A percentile compares a stretch with the other conserved stretches of the same genome.
These are phyloP conservation scores for Idris sp. DNA, from an alignment of 1,140 invertebrate genomes.

Conservation along the genomic window DNA sequence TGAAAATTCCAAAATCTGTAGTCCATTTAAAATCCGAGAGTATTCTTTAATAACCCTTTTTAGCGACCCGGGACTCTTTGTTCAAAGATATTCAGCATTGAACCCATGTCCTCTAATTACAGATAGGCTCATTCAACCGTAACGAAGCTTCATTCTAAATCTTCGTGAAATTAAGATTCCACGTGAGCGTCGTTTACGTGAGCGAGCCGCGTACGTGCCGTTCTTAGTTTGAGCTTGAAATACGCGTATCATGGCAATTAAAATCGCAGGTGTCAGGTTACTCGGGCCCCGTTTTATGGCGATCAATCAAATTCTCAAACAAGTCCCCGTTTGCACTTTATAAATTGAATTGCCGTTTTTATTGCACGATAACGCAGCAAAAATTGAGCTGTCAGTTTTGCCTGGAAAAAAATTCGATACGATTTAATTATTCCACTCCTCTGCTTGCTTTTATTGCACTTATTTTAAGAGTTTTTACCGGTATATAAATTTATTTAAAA, in stretches of 20 bases:
- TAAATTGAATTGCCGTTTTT: too few species aligned
- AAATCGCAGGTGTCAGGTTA: conserved; percentile 21
- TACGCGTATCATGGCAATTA: conserved; percentile 45
- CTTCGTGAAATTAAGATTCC: conserved; percentile 51
- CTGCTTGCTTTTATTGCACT: too few species aligned
- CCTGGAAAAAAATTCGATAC: conserved; percentile 13
- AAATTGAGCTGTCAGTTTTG: conserved; percentile 33
- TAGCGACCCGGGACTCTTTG: conserved; percentile 8
- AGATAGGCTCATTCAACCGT: conserved; percentile 40
- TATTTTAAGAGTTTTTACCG: too few species aligned
- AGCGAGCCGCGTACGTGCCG: conserved; percentile 24
- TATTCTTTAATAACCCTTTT: conserved; percentile 35
- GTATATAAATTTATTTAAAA: too few species aligned
- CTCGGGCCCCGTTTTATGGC: too few species aligned
- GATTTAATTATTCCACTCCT: conserved; percentile 45
- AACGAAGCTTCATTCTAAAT: conserved; percentile 57
- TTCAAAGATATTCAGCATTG: conserved; percentile 30
- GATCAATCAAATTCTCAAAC: too few species aligned
- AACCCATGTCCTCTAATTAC: conserved; percentile 43
- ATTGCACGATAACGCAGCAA: conserved; percentile 24
- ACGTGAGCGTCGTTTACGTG: conserved; percentile 41
- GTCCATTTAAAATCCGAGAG: conserved; percentile 12
- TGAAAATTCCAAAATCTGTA: conserved; percentile 2
- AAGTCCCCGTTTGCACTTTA: background rate
- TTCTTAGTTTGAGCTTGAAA: conserved; percentile 18